A percentile compares a stretch with the other conserved stretches of the same genome.
Conservation (phyloP, 2,797 vertebrate species). For the Sebastes diaconus region DNA sequence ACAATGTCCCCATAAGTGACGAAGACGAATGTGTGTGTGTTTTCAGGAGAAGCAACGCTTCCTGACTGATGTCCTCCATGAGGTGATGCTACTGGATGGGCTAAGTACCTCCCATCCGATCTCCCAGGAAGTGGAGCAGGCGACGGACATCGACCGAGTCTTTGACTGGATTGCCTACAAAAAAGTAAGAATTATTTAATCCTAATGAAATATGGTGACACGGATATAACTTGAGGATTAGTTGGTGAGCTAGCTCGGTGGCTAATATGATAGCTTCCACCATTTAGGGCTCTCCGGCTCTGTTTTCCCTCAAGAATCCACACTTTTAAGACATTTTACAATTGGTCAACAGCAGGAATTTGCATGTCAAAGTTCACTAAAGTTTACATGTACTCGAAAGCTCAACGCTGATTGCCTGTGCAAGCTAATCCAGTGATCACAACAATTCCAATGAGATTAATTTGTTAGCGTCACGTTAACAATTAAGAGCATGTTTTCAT, state of each 20-base stretch:
- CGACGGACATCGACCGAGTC: conserved; percentile 93
- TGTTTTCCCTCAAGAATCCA: background rate
- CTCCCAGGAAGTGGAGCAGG: conserved; percentile 94
- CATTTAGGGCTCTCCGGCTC: background rate
- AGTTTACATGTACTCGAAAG: background rate
- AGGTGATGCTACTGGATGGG: conserved; percentile 96
- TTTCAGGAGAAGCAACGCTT: conserved; percentile 96
- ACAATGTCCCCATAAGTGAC: background rate
- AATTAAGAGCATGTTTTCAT: no score
- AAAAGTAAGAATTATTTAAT: conserved; percentile 80
- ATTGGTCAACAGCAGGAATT: background rate
- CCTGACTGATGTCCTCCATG: conserved; percentile 96
- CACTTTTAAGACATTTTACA: background rate
- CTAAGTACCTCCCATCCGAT: conserved; percentile 95
- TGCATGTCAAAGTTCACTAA: background rate
- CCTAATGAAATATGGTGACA: background rate
- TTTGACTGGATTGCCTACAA: conserved; percentile 99
- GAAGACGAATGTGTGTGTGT: background rate
- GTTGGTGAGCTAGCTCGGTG: background rate
- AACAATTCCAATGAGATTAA: background rate
- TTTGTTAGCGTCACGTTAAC: background rate
- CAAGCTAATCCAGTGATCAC: background rate
- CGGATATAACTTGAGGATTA: no score
- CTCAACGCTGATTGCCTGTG: background rate
- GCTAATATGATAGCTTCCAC: background rate